A percentile compares a stretch with the other conserved stretches of the same genome.
Evolutionary conservation across 2,113 vertebrate species (phyloP).

Genomic region (Numida meleagris): DNA sequence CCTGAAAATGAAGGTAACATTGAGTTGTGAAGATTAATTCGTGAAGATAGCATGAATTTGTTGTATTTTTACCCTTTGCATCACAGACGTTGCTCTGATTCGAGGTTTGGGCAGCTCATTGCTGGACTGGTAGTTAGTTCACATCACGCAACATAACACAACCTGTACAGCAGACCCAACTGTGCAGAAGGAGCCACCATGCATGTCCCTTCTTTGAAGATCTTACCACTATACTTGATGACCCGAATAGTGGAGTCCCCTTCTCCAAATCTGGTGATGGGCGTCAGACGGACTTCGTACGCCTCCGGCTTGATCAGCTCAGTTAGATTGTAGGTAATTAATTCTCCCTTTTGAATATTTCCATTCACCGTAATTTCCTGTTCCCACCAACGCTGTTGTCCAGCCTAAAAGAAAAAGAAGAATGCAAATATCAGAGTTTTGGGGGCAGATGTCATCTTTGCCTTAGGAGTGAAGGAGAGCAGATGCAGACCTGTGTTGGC

Average conservation of each 20-base stretch:
- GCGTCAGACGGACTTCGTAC: constrained; percentile 94
- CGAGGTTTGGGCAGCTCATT: not conserved
- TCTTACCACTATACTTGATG: constrained; percentile 94
- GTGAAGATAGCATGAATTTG: not conserved
- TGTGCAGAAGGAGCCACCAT: accelerated
- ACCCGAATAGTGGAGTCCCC: constrained; percentile 94
- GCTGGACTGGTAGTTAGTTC: not conserved
- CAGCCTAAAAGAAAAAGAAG: constrained; percentile 80
- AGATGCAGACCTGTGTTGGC: accelerated
- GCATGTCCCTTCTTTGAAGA: accelerated
- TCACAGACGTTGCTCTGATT: accelerated
- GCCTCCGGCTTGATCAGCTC: constrained; percentile 95
- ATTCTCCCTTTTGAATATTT: constrained; percentile 90
- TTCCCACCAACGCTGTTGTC: constrained; percentile 97
- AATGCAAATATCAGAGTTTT: not conserved
- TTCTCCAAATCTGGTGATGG: constrained; percentile 95
- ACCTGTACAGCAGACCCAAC: not conserved
- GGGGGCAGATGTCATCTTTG: not conserved
- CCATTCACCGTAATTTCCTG: constrained; percentile 94
- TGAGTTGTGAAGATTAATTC: not conserved
- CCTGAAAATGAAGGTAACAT: not conserved
- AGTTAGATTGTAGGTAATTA: constrained; percentile 96
- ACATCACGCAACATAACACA: accelerated
- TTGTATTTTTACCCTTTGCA: accelerated
- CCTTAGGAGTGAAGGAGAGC: accelerated